A percentile compares a stretch with the other conserved stretches of the same genome.
phyloP scores from a whole-genome alignment of 2,888 invertebrate species.

The Chymomyza procnemis region DNA sequence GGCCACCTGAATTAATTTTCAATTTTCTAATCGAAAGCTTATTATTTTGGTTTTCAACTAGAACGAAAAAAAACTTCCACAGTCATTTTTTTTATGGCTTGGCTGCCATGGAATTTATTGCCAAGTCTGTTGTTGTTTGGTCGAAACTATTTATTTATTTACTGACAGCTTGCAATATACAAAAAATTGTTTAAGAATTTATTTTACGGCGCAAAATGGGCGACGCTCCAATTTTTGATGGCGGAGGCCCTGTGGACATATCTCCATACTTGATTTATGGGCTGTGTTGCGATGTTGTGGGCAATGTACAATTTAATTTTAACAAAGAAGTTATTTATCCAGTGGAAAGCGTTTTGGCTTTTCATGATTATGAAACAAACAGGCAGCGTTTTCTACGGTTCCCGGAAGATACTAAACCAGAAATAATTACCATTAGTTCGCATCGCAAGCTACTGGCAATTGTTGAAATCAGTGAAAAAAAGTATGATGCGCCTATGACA shows the following conservation, averaged over 20 bases:
- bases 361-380: constrained; percentile 86
- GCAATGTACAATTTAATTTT: constrained; percentile 85
- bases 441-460: constrained; percentile 76
- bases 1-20: too few species aligned
- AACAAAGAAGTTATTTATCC: constrained; percentile 89
- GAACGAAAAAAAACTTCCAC: too few species aligned
- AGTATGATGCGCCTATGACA: too few species aligned
- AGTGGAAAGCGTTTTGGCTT: constrained; percentile 86
- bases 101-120: background rate
- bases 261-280: constrained; percentile 77
- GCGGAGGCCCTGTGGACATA: constrained; percentile 62
- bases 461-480: constrained; percentile 64
- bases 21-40: too few species aligned
- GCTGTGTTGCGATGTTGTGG: constrained; percentile 79
- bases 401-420: constrained; percentile 71
- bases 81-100: background rate
- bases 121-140: background rate
- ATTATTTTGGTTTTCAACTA: too few species aligned
- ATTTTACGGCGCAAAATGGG: background rate
- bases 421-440: constrained; percentile 73
- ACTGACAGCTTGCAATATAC: too few species aligned
- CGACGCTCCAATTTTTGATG: background rate
- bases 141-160: background rate
- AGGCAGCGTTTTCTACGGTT: constrained; percentile 82
- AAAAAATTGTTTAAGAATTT: background rate